Evolutionary conservation across 2,888 invertebrate species (phyloP), one percentile per base, ranked within the genome.

Genomic region (Merodon equestris): DNA sequence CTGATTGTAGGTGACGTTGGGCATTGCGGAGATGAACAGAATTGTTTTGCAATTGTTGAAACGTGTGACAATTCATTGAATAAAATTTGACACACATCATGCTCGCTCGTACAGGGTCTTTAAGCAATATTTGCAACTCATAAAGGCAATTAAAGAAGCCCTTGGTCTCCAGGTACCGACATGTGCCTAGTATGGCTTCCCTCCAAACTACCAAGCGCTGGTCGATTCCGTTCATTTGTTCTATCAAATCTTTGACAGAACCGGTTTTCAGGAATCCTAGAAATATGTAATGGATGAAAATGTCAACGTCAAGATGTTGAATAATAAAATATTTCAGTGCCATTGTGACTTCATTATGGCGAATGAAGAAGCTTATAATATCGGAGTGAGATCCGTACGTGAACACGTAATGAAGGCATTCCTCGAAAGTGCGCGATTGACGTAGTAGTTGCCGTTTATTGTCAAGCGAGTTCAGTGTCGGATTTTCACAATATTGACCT

Each of bases 61-160:
- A 93, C 50, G 88, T 90, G 1, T 88, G 88, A 7, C 91, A 91
- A 81, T 91, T 91, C 60, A 92, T 90, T n/a, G 92, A 90, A 87
- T 94, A 95, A 85, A 95, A 92, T 74, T 92, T 91, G 56, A 94
- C 94, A 85, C 95, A 95, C 0, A 95, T 94, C 90, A 95, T 94
- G 4, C 94, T 92, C 0, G 95, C 95, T 60, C 95, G 91, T 40
- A 95, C 91, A 76, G 92, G 92, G 87, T 95, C 95, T 40, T 92
- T 91, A 86, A 94, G 92, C 58, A 92, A 92, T 56, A 92, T 89
- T 86, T 95, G 95, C 47, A 95, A 87, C 75, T 93, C 92, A 89
- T 95, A 95, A 5, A 96, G 89, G n/a, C 92, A 93, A 75, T 95
- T 91, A 12, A 94, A 89, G 7, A 93, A 91, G 77, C 92, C 91